Evolutionary conservation across 2,113 vertebrate species (phyloP).

Genomic region (Pomatostomus ruficeps): DNA sequence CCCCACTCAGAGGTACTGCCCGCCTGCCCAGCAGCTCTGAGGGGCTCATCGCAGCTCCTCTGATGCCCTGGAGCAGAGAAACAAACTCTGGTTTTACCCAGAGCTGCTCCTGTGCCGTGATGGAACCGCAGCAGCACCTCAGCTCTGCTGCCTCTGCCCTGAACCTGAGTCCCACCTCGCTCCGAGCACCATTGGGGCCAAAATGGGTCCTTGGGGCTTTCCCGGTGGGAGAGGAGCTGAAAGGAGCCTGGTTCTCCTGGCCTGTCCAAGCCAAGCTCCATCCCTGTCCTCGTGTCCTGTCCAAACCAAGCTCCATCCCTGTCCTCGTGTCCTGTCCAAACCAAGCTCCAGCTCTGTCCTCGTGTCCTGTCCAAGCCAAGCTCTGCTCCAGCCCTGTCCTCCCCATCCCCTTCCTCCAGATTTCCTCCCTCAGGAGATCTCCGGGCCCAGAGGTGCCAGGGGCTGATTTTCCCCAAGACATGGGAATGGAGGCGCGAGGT

Average conservation of each 20-base stretch:
- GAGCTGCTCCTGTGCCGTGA: background rate
- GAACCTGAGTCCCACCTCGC: background rate
- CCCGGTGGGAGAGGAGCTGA: background rate
- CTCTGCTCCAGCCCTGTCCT: background rate
- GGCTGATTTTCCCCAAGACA: background rate
- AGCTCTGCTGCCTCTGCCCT: background rate
- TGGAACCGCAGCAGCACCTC: background rate
- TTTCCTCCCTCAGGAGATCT: background rate
- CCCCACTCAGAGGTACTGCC: background rate
- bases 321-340: background rate
- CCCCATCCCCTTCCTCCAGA: background rate
- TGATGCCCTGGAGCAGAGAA: rapidly evolving
- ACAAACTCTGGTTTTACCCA: background rate
- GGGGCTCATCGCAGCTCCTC: background rate
- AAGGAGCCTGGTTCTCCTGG: background rate
- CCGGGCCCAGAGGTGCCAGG: background rate
- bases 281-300: too few species aligned
- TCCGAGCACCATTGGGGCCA: background rate
- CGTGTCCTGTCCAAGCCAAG: background rate
- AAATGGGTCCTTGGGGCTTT: background rate
- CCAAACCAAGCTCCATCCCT: too few species aligned
- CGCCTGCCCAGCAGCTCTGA: background rate
- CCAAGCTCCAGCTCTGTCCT: background rate
- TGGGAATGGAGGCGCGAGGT: background rate
- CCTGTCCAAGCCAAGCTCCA: background rate